These are phyloP conservation scores for Trematocara macrostoma DNA, from an alignment of 2,113 vertebrate genomes.

Conservation along the genomic window DNA sequence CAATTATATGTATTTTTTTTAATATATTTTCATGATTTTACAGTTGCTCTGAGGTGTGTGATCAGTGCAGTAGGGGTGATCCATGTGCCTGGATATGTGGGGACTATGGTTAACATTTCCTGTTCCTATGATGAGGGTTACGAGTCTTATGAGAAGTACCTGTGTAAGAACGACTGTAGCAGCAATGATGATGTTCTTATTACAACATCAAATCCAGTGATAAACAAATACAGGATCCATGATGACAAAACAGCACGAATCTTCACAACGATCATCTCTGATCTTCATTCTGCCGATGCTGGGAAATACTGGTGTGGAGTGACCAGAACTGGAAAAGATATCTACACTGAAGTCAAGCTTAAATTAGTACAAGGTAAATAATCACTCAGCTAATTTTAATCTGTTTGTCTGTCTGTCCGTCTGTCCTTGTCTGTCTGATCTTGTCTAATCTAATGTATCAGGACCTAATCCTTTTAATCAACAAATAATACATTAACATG, in stretches of 20 bases:
- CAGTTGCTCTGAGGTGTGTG: neutral
- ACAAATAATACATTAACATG: neutral
- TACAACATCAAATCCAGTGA: neutral
- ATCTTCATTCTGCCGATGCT: neutral
- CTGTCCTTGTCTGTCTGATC: neutral
- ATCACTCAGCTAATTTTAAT: neutral
- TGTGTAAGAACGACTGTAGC: neutral
- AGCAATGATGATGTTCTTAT: neutral
- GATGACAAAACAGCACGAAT: neutral
- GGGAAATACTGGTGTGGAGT: constrained; percentile 10
- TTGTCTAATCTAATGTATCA: neutral
- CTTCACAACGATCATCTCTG: neutral
- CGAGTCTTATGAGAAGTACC: neutral
- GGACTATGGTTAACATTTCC: accelerated
- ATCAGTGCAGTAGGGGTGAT: neutral
- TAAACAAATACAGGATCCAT: accelerated
- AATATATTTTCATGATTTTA: neutral
- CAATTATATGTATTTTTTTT: neutral
- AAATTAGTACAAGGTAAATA: neutral
- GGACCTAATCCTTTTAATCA: neutral
- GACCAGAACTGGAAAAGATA: neutral
- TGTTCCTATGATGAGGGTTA: accelerated
- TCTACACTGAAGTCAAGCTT: constrained; percentile 12
- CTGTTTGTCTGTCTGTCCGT: neutral
- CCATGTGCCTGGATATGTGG: neutral